A percentile compares a stretch with the other conserved stretches of the same genome.
Conservation (phyloP, 92 coral and sea anemone genomes). For the Phenganax subtilis region DNA sequence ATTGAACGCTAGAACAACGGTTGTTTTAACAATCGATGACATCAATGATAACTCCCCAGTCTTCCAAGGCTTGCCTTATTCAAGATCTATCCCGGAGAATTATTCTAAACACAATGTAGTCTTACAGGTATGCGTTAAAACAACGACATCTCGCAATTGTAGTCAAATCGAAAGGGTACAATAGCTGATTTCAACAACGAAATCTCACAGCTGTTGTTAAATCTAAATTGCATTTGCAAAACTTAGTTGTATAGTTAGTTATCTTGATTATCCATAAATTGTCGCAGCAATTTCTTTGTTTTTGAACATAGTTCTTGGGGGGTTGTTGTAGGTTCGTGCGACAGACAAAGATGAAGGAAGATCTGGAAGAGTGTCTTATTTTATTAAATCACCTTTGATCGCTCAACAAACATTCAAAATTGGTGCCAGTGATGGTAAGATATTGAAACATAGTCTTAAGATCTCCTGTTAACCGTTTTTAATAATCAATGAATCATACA, state of each 20-base stretch:
- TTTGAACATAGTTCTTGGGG: background rate
- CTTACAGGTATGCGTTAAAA: slow-evolving; percentile 9
- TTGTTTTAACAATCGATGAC: background rate
- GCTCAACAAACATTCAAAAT: slow-evolving; percentile 20
- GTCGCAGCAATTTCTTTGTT: background rate
- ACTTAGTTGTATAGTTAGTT: background rate
- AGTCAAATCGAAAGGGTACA: too few relatives aligned
- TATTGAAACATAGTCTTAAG: background rate
- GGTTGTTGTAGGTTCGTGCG: slow-evolving; percentile 40
- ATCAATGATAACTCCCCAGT: slow-evolving; percentile 23
- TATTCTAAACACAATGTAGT: background rate
- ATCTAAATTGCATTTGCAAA: too few relatives aligned
- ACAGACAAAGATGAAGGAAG: slow-evolving; percentile 65
- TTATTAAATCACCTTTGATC: slow-evolving; percentile 41
- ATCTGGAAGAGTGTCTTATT: slow-evolving; percentile 58
- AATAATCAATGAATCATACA: too few relatives aligned
- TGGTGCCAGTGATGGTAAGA: slow-evolving; percentile 12
- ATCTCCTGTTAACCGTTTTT: too few relatives aligned
- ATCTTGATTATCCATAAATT: background rate
- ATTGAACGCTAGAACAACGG: background rate
- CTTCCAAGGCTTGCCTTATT: slow-evolving; percentile 11
- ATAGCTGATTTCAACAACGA: too few relatives aligned
- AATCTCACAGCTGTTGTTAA: too few relatives aligned
- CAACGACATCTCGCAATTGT: too few relatives aligned
- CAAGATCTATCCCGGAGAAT: slow-evolving; percentile 1